Evolutionary conservation across 2,797 vertebrate species (phyloP), one percentile per base, ranked within the genome.

Genomic region (Anguilla megastoma): DNA sequence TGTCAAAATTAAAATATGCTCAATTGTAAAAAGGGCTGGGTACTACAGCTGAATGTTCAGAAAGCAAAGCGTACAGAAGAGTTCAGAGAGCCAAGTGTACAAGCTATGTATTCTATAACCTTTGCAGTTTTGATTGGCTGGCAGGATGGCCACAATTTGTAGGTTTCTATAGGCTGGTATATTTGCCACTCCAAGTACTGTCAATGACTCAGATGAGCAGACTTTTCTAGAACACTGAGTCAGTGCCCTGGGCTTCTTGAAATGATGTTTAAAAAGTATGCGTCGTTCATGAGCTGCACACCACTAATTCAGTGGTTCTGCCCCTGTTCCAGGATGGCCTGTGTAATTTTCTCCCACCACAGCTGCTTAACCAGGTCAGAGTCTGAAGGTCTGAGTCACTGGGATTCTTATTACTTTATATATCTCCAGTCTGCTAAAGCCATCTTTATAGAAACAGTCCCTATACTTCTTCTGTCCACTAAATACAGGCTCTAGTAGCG

Each of bases 231-330:
- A 79, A 79, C 33, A 79, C 1, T 41, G 33, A 79, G 74, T 41
- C 10, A 7, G 74, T 21, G 74, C 33, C 33, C 14, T 79, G 41
- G 36, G 74, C 74, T 41, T 36, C 16, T 41, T 21, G 6, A 79
- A 36, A 36, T 36, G 71, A 79, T 79, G 74, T 45, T 79, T 79
- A 41, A 79, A 79, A 79, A 79, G 74, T 45, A 36, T 74, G 69
- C 0, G 12, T 33, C 27, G 27, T 33, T 79, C 33, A 16, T 79
- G 74, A 79, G 33, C 74, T 21, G 74, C 74, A 18, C 33, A 79
- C 74, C 74, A 45, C 74, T 79, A 79, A 79, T 79, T 79, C 74
- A 41, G 74, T 36, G 36, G 74, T 24, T 45, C 74, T 41, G 74
- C 14, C 74, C 71, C 74, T 41, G 33, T 41, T 5, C 12, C 74